Percentiles rank a stretch among this genome's conserved stretches.
These are phyloP conservation scores for Glyphotaelius pellucidus DNA, from an alignment of 2,888 invertebrate genomes.

Conservation along the genomic window DNA sequence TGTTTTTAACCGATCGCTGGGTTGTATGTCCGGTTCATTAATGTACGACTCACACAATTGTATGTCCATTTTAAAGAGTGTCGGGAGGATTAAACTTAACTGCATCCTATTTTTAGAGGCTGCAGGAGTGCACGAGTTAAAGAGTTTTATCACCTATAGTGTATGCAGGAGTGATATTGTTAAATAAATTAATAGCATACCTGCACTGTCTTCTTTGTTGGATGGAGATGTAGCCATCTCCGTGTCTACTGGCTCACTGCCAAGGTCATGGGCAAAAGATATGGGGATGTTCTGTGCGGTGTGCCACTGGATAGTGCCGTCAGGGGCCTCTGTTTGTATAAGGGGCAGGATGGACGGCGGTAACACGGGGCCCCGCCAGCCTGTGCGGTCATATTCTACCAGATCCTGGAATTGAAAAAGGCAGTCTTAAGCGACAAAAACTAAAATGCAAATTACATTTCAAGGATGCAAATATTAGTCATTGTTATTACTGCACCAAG, in stretches of 20 bases:
- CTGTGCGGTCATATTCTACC: slow-evolving; percentile 72
- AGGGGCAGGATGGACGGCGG: slow-evolving; percentile 68
- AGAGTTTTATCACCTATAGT: not conserved
- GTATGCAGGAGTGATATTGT: not conserved
- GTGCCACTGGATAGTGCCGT: slow-evolving; percentile 65
- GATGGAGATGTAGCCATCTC: slow-evolving; percentile 40
- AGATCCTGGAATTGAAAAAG: slow-evolving; percentile 70
- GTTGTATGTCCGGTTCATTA: not conserved
- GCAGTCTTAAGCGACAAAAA: not conserved
- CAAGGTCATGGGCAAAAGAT: slow-evolving; percentile 54
- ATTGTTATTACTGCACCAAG: not conserved
- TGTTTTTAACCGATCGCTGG: too few relatives aligned
- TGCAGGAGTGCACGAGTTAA: not conserved
- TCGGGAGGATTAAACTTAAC: too few relatives aligned
- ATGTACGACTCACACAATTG: too few relatives aligned
- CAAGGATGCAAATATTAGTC: not conserved
- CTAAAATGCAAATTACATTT: not conserved
- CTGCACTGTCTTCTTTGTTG: slow-evolving; percentile 39
- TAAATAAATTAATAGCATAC: not conserved
- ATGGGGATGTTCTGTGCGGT: slow-evolving; percentile 66
- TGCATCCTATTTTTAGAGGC: too few relatives aligned
- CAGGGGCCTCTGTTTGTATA: slow-evolving; percentile 68
- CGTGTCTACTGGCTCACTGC: slow-evolving; percentile 38
- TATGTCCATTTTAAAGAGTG: too few relatives aligned
- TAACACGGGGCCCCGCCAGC: slow-evolving; percentile 54